These are phyloP conservation scores for Delichon dasypus DNA, from an alignment of 2,797 vertebrate genomes.

Conservation along the genomic window DNA sequence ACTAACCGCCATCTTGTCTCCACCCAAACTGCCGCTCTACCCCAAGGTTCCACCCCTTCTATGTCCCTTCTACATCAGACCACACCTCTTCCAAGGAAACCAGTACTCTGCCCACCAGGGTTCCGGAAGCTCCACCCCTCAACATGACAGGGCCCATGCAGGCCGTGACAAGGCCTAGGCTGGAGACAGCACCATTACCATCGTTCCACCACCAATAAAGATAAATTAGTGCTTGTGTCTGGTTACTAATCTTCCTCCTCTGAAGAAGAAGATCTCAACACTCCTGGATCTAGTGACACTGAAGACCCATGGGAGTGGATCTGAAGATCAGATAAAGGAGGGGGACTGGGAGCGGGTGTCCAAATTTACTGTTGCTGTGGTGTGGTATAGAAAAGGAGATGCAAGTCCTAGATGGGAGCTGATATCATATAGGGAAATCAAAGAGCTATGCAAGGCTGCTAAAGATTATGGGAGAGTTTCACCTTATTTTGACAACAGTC, in stretches of 20 bases:
- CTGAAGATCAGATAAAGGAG: not conserved
- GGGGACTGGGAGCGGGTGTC: not conserved
- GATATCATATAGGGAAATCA: not conserved
- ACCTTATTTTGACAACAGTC: not conserved
- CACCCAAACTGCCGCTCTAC: not conserved
- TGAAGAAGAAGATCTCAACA: not conserved
- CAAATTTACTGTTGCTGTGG: not conserved
- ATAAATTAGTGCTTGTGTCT: not conserved
- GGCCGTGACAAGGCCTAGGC: not conserved
- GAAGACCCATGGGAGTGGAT: not conserved
- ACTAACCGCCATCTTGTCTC: not conserved
- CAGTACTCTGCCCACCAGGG: not conserved
- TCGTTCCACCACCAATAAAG: not conserved
- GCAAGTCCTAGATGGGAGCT: not conserved
- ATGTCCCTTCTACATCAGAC: not conserved
- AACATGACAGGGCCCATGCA: not conserved
- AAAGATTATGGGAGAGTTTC: not conserved
- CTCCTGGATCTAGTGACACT: not conserved
- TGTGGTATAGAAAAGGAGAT: not conserved
- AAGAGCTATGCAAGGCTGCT: not conserved
- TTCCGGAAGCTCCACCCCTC: not conserved
- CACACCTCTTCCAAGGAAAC: not conserved
- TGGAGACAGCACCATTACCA: not conserved
- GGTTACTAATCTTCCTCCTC: not conserved
- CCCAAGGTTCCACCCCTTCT: not conserved